Conservation (phyloP, 2,888 invertebrate species). For the Xylota segnis region DNA sequence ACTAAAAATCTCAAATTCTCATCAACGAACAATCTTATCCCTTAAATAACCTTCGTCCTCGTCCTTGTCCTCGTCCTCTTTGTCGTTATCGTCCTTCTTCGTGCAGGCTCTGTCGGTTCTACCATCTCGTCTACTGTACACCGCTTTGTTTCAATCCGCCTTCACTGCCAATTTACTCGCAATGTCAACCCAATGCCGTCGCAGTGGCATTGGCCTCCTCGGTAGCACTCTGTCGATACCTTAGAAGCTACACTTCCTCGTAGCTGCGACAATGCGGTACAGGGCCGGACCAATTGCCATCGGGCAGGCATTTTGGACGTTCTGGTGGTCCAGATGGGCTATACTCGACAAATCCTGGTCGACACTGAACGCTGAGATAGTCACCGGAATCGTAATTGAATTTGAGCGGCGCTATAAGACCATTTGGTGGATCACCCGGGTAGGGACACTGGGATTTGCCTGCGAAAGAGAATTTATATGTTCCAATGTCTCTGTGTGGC, state of each 20-base stretch:
- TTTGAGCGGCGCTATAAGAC: conserved; percentile 89
- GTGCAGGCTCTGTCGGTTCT: conserved; percentile 53
- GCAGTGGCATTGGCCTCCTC: conserved; percentile 69
- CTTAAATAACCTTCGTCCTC: conserved; percentile 57
- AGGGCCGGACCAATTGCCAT: conserved; percentile 89
- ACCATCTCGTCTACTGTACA: conserved; percentile 48
- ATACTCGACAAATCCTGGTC: conserved; percentile 87
- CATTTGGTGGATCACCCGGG: conserved; percentile 90
- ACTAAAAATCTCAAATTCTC: conserved; percentile 75
- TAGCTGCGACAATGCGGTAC: conserved; percentile 89
- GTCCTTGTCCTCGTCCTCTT: conserved; percentile 60
- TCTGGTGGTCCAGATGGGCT: conserved; percentile 85
- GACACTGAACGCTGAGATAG: conserved; percentile 89
- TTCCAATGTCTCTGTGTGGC: conserved; percentile 52
- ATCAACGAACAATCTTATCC: conserved; percentile 69
- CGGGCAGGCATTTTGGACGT: conserved; percentile 87
- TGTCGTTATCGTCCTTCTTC: conserved; percentile 1
- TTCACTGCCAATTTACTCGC: conserved; percentile 72
- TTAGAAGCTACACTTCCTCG: conserved; percentile 85
- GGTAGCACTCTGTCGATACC: conserved; percentile 74
- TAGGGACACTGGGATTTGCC: conserved; percentile 90
- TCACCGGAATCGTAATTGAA: conserved; percentile 91
- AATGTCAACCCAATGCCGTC: conserved; percentile 72
- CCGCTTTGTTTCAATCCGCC: conserved; percentile 59
- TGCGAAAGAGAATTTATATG: conserved; percentile 80